These are phyloP conservation scores for Drosophila cyrtoloma DNA, from an alignment of 2,888 invertebrate genomes.

Conservation along the genomic window DNA sequence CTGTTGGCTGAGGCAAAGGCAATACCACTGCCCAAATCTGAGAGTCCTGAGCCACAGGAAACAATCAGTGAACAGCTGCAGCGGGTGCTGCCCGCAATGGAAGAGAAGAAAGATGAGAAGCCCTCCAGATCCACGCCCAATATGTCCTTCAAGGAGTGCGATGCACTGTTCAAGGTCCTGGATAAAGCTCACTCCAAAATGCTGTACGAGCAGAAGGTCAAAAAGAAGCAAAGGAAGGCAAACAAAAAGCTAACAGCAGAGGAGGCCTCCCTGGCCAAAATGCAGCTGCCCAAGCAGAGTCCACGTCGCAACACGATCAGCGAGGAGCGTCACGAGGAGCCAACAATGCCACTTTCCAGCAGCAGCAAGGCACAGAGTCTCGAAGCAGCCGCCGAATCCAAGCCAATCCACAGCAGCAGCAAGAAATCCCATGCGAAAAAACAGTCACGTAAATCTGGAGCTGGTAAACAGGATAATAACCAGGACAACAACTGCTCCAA, in stretches of 20 bases:
- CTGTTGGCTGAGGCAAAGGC: neutral
- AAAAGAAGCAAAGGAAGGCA: constrained; percentile 49
- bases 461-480: constrained; percentile 18
- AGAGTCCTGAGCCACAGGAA: neutral
- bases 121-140: neutral
- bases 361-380: constrained; percentile 45
- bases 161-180: constrained; percentile 65
- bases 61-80: neutral
- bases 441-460: constrained; percentile 12
- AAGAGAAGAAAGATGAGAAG: constrained; percentile 21
- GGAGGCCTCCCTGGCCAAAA: constrained; percentile 23
- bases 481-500: constrained; percentile 34
- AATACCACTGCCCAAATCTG: neutral
- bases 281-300: constrained; percentile 17
- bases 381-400: constrained; percentile 7
- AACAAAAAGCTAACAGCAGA: constrained; percentile 27
- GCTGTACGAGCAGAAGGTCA: constrained; percentile 56
- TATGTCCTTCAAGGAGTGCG: constrained; percentile 49
- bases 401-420: constrained; percentile 19
- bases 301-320: constrained; percentile 27
- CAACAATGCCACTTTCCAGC: neutral
- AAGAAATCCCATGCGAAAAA: constrained; percentile 32
- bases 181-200: constrained; percentile 51
- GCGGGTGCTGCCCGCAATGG: neutral
- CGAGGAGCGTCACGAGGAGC: constrained; percentile 45